Evolutionary conservation across 2,888 invertebrate species (phyloP).

Genomic region (Habrosyne pyritoides): DNA sequence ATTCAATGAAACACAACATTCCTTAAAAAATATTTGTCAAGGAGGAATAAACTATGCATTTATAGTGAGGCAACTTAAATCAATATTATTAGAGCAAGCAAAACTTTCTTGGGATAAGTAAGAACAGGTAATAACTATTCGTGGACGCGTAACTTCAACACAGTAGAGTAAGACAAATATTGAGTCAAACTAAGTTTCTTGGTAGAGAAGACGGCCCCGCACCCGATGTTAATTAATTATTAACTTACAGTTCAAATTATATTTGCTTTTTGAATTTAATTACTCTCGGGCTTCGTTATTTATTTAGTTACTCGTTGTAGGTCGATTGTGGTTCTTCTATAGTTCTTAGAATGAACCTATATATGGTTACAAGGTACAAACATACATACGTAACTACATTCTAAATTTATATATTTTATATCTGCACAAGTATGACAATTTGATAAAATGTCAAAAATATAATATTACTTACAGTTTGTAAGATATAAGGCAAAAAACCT

Average conservation of each 20-base stretch:
- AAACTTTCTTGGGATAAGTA: conserved; percentile 55
- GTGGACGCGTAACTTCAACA: conserved; percentile 62
- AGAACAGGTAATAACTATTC: conserved; percentile 54
- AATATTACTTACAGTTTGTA: no score
- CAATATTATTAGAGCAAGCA: conserved; percentile 66
- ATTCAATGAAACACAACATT: neutral
- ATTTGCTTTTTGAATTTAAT: conserved; percentile 43
- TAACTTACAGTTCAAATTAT: conserved; percentile 55
- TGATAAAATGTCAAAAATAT: no score
- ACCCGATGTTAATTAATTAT: conserved; percentile 68
- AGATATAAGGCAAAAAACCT: no score
- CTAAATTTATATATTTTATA: no score
- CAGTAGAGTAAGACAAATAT: conserved; percentile 70
- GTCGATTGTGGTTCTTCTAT: neutral
- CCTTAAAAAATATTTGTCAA: conserved; percentile 48
- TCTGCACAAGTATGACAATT: no score
- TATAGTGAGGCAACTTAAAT: conserved; percentile 54
- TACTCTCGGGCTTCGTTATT: conserved; percentile 20
- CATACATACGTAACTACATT: no score
- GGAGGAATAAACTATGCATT: conserved; percentile 49
- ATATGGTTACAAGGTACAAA: neutral
- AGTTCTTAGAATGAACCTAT: neutral
- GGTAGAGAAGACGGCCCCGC: conserved; percentile 54
- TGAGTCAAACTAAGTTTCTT: conserved; percentile 66
- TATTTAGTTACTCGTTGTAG: neutral